Evolutionary conservation across 2,113 vertebrate genomes (phyloP), one percentile per base, ranked within the genome.

Genomic region (Nanorana parkeri): DNA sequence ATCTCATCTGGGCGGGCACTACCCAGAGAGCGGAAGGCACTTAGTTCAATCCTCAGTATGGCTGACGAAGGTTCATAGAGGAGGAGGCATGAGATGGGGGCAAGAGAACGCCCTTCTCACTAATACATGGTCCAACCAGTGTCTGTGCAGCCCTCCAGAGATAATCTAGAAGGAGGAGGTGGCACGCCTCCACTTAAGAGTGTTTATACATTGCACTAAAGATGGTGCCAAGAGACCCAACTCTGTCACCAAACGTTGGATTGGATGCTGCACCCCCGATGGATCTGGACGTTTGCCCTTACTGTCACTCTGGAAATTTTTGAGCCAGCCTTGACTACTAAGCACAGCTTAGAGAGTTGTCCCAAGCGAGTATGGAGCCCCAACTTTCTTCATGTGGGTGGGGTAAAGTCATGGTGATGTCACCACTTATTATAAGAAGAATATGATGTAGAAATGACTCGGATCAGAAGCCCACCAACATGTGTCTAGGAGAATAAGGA

Each of bases 31-130:
- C 21, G 54, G 80, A 83, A 83, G 80, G 80, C 80, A 83, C 80
- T 76, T 83, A 60, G 80, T 76, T 83, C 80, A 83, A 76, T 83
- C 72, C 80, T 83, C 80, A 83, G 63, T 83, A 83, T 76, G 72
- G 80, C 72, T 75, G 80, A 82, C 28, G 21, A 36, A 65, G 29
- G 51, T 54, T 79, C 52, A 52, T 55, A 20, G 24, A 72, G 41
- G 68, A 61, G 56, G 58, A 81, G 68, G 56, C 78, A 64, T 81
- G 68, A 64, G 55, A 52, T 64, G 78, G 13, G 32, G 58, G 56
- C 17, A 13, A 41, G 52, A 68, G 51, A 47, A 55, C 17, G n/a
- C 2, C 28, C 26, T 17, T 74, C n/a, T 52, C 19, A 47, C 28
- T 28, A 58, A 56, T 54, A 51, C 10, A 17, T 55, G 5, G 2